Base-by-base conservation (phyloP, 92 coral and sea anemone species). In the Zoanthus gigantus region DNA sequence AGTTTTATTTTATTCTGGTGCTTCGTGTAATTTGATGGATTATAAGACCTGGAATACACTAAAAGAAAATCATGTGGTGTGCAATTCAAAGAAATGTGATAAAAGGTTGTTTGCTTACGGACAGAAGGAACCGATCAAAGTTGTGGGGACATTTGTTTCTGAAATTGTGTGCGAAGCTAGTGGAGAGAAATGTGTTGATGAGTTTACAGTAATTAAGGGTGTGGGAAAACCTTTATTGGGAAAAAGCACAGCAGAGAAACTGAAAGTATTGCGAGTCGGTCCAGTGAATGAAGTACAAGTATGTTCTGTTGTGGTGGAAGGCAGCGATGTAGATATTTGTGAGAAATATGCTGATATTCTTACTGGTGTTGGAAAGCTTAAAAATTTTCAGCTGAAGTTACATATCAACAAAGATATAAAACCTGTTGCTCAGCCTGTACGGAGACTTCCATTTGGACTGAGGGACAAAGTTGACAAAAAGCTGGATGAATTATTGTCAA, bases 231-330 rank as follows among this genome's bases (percentile, higher is more conserved):
- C 88, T 54, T 74, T 92, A 53, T 76, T 90, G 0, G 93, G 91
- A 77, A 90, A 78, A 58, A 29, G 77, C 60, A 92, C 93, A 28
- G 90, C 93, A 6, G 86, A 86, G 78, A 86, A 82, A n/a, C 77
- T 90, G 74, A 83, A 83, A 15, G 88, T 90, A 44, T 48, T 93
- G 15, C 76, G 93, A 72, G 93, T 90, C 14, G 91, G 93, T 30
- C 89, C 91, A 16, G 86, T 83, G 6, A 44, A 46, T 45, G 17
- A 42, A n/a, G 89, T 88, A 56, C 81, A 76, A 30, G 72, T 37
- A 9, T 77, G 53, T 75, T 67, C 90, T 15, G 54, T 54, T 6
- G 28, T 17, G 15, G 82, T 9, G 81, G 83, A 90, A 47, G 88
- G 89, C 76, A 67, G 85, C 68, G 92, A 71, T 57, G 42, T 28